Percentiles rank a stretch among this genome's conserved stretches.
Evolutionary conservation across 2,797 vertebrate genomes (phyloP).

Genomic region (Mustela erminea): DNA sequence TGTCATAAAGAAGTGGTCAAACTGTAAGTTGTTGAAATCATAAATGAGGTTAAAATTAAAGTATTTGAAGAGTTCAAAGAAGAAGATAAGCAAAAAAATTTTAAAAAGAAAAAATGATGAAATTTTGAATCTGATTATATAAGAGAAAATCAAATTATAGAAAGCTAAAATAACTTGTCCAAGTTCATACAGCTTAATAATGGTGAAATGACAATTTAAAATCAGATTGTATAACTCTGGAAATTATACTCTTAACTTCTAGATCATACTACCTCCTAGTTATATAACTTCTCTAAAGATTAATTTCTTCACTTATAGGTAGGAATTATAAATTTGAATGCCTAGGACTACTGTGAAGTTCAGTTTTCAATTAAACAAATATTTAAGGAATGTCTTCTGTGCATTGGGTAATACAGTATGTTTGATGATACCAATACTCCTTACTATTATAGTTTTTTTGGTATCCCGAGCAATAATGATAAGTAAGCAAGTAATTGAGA

Average conservation of each 20-base stretch:
- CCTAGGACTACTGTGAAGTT: not conserved
- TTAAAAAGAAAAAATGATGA: not conserved
- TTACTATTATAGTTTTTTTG: not conserved
- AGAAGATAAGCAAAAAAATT: not conserved
- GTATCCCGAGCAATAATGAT: not conserved
- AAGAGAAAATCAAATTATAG: not conserved
- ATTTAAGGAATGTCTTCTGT: not conserved
- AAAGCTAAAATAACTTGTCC: not conserved
- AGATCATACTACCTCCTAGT: not conserved
- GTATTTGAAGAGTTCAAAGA: not conserved
- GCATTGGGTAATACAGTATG: not conserved
- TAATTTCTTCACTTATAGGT: not conserved
- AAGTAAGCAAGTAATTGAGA: not conserved
- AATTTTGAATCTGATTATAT: not conserved
- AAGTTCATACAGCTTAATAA: not conserved
- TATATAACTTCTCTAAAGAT: not conserved
- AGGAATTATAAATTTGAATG: constrained; percentile 20
- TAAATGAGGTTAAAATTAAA: constrained; percentile 45
- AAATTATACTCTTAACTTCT: not conserved
- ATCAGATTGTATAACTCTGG: not conserved
- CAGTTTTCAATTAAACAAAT: not conserved
- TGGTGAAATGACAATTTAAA: not conserved
- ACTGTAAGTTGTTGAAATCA: constrained; percentile 19
- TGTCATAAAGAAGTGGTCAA: constrained; percentile 36
- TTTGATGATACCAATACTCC: not conserved